Evolutionary conservation across 1,140 invertebrate species (phyloP).

Genomic region (Eufriesea mexicana): DNA sequence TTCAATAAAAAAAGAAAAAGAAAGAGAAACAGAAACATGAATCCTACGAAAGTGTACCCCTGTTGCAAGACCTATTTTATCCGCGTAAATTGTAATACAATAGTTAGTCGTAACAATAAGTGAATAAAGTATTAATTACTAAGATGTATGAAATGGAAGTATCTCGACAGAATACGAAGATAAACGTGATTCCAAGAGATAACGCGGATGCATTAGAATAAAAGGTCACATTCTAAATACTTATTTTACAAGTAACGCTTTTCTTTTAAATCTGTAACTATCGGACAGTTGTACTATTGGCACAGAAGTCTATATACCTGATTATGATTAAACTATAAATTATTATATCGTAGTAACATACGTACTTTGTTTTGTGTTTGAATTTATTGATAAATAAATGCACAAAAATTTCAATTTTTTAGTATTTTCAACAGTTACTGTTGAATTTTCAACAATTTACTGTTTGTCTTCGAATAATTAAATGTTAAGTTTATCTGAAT

Average conservation of each 20-base stretch:
- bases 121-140: conserved; percentile 75
- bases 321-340: conserved; percentile 9
- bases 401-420: conserved; percentile 18
- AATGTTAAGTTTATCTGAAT: conserved; percentile 4
- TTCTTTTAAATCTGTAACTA: conserved; percentile 34
- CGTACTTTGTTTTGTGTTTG: not conserved
- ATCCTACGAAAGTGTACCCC: conserved; percentile 45
- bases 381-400: conserved; percentile 7
- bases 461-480: not conserved
- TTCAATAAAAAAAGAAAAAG: conserved; percentile 40
- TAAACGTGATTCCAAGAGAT: conserved; percentile 24
- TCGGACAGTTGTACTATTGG: not conserved
- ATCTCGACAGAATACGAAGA: conserved; percentile 40
- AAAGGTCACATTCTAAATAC: conserved; percentile 43
- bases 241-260: conserved; percentile 35
- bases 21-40: conserved; percentile 31
- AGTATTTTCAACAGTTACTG: not conserved
- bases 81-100: conserved; percentile 73
- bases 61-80: conserved; percentile 63
- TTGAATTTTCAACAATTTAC: not conserved
- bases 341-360: not conserved
- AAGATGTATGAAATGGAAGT: conserved; percentile 69
- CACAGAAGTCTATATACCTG: not conserved
- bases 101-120: conserved; percentile 75
- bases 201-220: conserved; percentile 31